A percentile compares a stretch with the other conserved stretches of the same genome.
These are phyloP conservation scores for Arctia plantaginis DNA, from an alignment of 2,888 invertebrate species.

Conservation along the genomic window DNA sequence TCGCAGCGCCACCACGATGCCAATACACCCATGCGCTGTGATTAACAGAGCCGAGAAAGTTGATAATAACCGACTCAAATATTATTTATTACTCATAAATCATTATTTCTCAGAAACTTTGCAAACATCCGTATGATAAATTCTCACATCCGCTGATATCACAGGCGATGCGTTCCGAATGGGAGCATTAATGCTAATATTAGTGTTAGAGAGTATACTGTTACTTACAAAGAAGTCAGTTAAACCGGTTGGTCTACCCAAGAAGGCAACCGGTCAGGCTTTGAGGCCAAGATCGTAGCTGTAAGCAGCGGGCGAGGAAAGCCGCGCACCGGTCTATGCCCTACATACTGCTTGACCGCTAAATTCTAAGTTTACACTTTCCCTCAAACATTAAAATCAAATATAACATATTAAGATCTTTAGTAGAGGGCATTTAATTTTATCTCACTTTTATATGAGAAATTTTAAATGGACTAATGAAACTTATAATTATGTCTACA, in stretches of 20 bases:
- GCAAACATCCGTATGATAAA: conserved; percentile 49
- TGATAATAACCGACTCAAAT: conserved; percentile 61
- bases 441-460: background rate
- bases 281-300: conserved; percentile 77
- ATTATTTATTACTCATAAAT: conserved; percentile 64
- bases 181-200: conserved; percentile 56
- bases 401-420: background rate
- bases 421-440: background rate
- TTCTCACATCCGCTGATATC: conserved; percentile 48
- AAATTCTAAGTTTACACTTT: conserved; percentile 34
- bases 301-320: conserved; percentile 46
- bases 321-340: conserved; percentile 52
- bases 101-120: conserved; percentile 54
- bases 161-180: conserved; percentile 40
- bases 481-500: background rate
- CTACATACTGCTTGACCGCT: conserved; percentile 71
- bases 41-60: conserved; percentile 69
- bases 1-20: conserved; percentile 47
- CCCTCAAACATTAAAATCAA: conserved; percentile 9
- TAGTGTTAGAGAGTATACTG: conserved; percentile 68
- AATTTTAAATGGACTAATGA: background rate
- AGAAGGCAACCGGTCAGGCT: conserved; percentile 81
- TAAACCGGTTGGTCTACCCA: conserved; percentile 80
- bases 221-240: conserved; percentile 67
- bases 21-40: conserved; percentile 70